Percentiles rank a stretch among this genome's conserved stretches.
Evolutionary conservation across 2,797 vertebrate species (phyloP).

Genomic region (Vultur gryphus): DNA sequence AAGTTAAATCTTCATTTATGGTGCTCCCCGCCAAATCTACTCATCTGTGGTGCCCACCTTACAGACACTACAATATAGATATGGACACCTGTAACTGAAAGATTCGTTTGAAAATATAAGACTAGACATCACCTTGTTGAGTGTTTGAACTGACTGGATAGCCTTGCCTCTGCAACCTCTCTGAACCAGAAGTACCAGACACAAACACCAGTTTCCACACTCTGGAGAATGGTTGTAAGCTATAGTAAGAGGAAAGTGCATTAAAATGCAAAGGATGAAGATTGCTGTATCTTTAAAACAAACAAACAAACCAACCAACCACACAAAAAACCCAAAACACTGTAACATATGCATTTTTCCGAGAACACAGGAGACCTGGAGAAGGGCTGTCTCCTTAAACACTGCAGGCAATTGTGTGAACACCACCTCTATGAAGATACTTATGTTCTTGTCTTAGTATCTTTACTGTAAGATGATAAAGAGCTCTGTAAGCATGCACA

Average conservation of each 20-base stretch:
- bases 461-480: not conserved
- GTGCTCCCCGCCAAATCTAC: accelerated
- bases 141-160: not conserved
- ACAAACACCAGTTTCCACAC: not conserved
- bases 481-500: not conserved
- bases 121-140: not conserved
- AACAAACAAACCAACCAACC: too few relatives aligned
- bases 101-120: not conserved
- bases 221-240: not conserved
- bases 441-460: not conserved
- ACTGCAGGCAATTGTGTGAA: not conserved
- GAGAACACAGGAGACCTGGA: not conserved
- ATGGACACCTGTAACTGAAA: not conserved
- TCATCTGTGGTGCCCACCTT: not conserved
- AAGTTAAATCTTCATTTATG: not conserved
- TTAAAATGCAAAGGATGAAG: not conserved
- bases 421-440: not conserved
- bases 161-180: not conserved
- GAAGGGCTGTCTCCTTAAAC: not conserved
- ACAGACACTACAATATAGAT: not conserved
- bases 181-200: not conserved
- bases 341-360: accelerated
- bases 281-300: not conserved
- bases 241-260: not conserved
- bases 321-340: not conserved